Evolutionary conservation across 2,113 vertebrate genomes (phyloP).

Genomic region (Oreochromis tanganicae): DNA sequence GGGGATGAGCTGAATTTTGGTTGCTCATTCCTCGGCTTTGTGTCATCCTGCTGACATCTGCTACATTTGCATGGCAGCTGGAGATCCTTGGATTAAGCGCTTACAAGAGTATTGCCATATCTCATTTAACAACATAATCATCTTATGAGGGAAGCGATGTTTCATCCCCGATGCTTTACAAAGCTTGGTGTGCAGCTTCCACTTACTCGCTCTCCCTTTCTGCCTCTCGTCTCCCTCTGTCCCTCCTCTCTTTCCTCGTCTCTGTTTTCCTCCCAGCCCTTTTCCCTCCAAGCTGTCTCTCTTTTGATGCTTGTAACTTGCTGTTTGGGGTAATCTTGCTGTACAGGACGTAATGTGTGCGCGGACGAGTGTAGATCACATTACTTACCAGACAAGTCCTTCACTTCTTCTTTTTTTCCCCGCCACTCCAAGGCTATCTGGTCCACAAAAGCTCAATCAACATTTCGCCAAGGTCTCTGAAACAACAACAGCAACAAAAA

Average conservation of each 20-base stretch:
- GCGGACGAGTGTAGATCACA: neutral
- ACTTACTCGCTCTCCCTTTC: neutral
- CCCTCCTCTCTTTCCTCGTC: neutral
- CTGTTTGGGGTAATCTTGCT: conserved; percentile 3
- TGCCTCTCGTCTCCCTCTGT: neutral
- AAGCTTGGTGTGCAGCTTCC: conserved; percentile 47
- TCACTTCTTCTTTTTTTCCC: neutral
- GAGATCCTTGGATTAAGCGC: conserved; percentile 71
- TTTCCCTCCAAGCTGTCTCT: neutral
- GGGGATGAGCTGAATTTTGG: conserved; percentile 35
- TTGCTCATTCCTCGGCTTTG: conserved; percentile 58
- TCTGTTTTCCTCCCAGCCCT: neutral
- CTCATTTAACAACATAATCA: conserved; percentile 75
- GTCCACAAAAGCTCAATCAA: conserved; percentile 44
- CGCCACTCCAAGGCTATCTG: conserved; percentile 12
- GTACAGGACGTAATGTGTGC: conserved; percentile 1
- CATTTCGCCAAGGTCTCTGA: conserved; percentile 47
- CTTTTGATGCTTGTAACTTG: conserved; percentile 6
- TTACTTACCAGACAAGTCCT: conserved; percentile 16
- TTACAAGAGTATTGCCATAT: conserved; percentile 71
- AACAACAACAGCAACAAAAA: neutral
- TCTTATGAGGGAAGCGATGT: conserved; percentile 62
- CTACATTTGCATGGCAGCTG: conserved; percentile 68
- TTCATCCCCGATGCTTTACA: conserved; percentile 60
- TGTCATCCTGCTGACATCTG: conserved; percentile 69